These are phyloP conservation scores for Saccopteryx leptura DNA, from an alignment of 2,113 vertebrate genomes.

Conservation along the genomic window DNA sequence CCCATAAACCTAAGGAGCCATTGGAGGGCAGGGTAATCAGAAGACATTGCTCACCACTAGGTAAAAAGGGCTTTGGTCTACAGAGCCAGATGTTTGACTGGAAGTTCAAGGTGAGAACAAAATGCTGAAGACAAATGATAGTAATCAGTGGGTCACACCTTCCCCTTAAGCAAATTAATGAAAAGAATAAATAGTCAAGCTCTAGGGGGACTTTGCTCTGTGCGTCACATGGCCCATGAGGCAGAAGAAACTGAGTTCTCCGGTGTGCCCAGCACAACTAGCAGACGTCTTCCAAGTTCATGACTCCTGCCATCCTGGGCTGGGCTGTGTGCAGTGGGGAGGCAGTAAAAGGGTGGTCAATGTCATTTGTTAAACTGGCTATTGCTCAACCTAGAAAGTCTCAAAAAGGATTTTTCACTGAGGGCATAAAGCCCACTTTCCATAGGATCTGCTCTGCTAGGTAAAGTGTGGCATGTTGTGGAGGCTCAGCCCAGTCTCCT, in stretches of 20 bases:
- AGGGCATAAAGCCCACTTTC: not conserved
- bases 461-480: not conserved
- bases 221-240: constrained; percentile 52
- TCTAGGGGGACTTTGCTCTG: constrained; percentile 77
- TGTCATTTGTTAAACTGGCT: constrained; percentile 62
- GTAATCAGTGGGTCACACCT: constrained; percentile 68
- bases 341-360: constrained; percentile 15
- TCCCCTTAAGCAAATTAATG: constrained; percentile 82
- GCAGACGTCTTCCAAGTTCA: constrained; percentile 56
- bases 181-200: constrained; percentile 79
- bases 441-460: not conserved
- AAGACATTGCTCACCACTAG: not conserved
- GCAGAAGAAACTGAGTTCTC: constrained; percentile 68
- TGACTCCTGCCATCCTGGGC: constrained; percentile 38
- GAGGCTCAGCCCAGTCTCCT: not conserved
- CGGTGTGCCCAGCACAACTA: constrained; percentile 61
- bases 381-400: constrained; percentile 27
- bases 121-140: constrained; percentile 72
- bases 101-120: constrained; percentile 50
- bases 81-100: not conserved
- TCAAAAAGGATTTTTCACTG: constrained; percentile 43
- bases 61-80: not conserved
- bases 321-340: not conserved
- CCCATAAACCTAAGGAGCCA: not conserved
- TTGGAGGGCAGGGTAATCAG: not conserved